Percentiles rank a stretch among this genome's conserved stretches.
phyloP scores from a whole-genome alignment of 2,797 vertebrate genomes.

The Bucorvus abyssinicus region DNA sequence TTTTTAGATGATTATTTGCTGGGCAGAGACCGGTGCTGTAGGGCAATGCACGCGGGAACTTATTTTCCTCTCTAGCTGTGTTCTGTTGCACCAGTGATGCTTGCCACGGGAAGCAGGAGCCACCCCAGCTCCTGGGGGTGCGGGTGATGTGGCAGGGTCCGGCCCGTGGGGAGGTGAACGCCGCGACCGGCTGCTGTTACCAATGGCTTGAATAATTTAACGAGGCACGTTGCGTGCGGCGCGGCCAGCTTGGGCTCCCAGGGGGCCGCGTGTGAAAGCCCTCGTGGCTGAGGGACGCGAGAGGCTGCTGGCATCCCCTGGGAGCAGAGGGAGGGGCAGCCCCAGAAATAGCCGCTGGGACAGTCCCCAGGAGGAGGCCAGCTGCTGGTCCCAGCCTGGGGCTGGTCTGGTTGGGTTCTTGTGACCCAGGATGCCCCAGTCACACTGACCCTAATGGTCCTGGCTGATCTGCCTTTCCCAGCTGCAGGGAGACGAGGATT shows the following conservation, averaged over 20 bases:
- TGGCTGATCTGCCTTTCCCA: neutral
- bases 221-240: fast-evolving
- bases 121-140: neutral
- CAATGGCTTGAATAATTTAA: neutral
- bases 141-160: neutral
- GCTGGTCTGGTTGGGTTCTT: neutral
- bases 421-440: neutral
- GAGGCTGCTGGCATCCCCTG: neutral
- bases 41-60: neutral
- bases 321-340: neutral
- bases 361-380: neutral
- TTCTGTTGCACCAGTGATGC: neutral
- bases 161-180: neutral
- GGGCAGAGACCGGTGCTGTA: neutral
- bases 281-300: neutral
- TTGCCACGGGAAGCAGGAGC: neutral
- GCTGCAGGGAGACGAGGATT: neutral
- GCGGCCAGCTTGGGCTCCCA: neutral
- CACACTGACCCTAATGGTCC: neutral
- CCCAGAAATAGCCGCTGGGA: neutral
- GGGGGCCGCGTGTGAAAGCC: neutral
- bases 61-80: neutral
- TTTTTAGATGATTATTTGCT: neutral
- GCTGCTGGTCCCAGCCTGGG: neutral
- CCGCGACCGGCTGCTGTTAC: neutral